Conservation (phyloP, 2,888 invertebrate genomes). For the Cataglyphis cursor region DNA sequence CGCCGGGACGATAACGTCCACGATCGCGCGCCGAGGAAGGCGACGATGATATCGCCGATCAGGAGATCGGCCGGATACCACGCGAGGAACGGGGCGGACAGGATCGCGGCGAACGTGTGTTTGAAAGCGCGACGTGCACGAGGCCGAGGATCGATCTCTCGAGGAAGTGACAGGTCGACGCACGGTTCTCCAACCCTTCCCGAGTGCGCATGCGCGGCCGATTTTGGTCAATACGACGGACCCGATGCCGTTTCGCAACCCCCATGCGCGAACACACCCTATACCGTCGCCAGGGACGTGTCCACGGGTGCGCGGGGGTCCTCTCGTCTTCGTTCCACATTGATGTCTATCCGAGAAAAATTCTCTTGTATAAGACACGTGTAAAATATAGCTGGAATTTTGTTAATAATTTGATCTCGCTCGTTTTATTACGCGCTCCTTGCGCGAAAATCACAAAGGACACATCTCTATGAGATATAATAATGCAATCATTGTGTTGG, state of each 20-base stretch:
- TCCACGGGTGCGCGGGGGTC: fast-evolving
- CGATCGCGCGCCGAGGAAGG: no score
- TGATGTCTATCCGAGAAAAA: not conserved
- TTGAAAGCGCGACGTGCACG: constrained; percentile 21
- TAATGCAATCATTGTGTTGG: not conserved
- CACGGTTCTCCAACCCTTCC: not conserved
- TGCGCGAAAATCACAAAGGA: not conserved
- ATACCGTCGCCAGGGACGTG: constrained; percentile 56
- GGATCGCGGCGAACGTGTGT: not conserved
- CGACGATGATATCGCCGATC: not conserved
- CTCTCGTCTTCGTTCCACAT: no score
- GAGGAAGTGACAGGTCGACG: constrained; percentile 63
- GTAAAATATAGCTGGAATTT: not conserved
- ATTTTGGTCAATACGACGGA: constrained; percentile 81
- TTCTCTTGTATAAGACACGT: not conserved
- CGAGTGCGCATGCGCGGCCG: constrained; percentile 75
- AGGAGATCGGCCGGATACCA: not conserved
- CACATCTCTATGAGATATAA: not conserved
- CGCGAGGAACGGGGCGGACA: not conserved
- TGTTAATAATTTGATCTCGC: no score
- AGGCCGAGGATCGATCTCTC: constrained; percentile 65
- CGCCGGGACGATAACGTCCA: not conserved
- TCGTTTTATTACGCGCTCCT: not conserved
- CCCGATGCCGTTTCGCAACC: constrained; percentile 72
- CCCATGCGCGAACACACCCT: constrained; percentile 79